Base-by-base conservation (phyloP, 64 coral and sea anemone species). In the Platygyra sinensis region DNA sequence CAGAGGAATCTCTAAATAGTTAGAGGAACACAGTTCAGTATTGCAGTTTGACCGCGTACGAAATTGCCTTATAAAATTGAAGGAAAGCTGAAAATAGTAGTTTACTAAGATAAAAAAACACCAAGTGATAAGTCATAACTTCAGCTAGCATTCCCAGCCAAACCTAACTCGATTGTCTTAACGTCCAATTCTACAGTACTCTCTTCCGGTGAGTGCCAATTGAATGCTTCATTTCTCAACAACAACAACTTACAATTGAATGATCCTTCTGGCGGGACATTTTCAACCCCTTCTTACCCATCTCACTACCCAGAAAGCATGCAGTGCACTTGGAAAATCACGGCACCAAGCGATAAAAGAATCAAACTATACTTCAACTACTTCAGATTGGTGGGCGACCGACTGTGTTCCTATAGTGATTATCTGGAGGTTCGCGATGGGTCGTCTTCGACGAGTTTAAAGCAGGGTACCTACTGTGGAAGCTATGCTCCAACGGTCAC, bases 401-500 rank as follows among this genome's bases (percentile, higher is more conserved):
- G 79, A 5, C 6, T 63, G 20, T 93, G 76, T n/a, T 93, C 74
- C 18, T 62, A 52, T 49, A 82, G 62, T 31, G 91, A 93, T 54
- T 93, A 88, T 16, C 32, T 93, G 25, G 84, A 88, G 29, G 79
- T 94, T 13, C 78, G 92, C 2, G 87, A 94, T 73, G 92, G 92
- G 18, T 30, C 73, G 11, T 75, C 39, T 8, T 71, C 74, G 3
- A 71, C 14, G 5, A 94, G 92, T 55, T n/a, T 61, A 8, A 83
- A 30, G 59, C 62, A 67, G 54, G 75, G 76, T 0, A 60, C 33
- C 38, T 94, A 77, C 27, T 77, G 86, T 69, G 71, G 86, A 60
- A 79, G 22, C 13, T 83, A n/a, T 2, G 75, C 65, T 12, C 18
- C 50, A 25, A 75, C 92, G 15, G 72, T 89, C 36, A 72, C 72